Conservation (phyloP, 2,888 invertebrate genomes). For the Branchipolynoe longqiensis region DNA sequence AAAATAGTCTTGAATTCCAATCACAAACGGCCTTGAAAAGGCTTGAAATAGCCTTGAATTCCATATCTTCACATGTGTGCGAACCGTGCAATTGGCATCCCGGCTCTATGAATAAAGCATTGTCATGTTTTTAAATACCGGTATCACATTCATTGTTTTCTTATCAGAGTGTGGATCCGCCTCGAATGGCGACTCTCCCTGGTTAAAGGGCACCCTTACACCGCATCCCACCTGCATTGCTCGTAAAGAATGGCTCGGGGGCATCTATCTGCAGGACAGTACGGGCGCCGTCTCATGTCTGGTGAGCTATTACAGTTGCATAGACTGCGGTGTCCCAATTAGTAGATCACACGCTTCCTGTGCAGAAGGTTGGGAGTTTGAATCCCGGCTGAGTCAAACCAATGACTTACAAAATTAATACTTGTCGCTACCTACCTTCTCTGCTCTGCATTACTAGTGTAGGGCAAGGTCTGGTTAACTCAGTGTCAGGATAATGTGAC, state of each 20-base stretch:
- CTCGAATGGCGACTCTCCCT: background rate
- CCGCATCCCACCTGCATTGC: background rate
- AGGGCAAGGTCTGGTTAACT: background rate
- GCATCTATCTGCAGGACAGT: background rate
- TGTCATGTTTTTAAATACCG: background rate
- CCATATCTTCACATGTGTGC: background rate
- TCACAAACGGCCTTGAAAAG: too few species aligned
- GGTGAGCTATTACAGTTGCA: background rate
- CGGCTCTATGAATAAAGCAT: background rate
- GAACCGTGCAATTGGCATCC: background rate
- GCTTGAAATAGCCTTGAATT: too few species aligned
- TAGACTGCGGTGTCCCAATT: background rate
- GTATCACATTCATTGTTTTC: background rate
- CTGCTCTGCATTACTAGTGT: background rate
- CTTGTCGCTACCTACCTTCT: background rate
- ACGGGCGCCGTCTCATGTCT: background rate
- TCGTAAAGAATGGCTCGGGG: background rate
- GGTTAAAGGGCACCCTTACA: background rate
- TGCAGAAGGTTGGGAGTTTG: too few species aligned
- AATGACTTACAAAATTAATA: too few species aligned
- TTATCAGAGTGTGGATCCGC: background rate
- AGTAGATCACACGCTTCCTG: too few species aligned
- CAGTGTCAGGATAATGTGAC: too few species aligned
- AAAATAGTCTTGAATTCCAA: too few species aligned
- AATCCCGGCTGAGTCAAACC: too few species aligned